Evolutionary conservation across 2,888 invertebrate species (phyloP).

Genomic region (Sclerodermus sp.): DNA sequence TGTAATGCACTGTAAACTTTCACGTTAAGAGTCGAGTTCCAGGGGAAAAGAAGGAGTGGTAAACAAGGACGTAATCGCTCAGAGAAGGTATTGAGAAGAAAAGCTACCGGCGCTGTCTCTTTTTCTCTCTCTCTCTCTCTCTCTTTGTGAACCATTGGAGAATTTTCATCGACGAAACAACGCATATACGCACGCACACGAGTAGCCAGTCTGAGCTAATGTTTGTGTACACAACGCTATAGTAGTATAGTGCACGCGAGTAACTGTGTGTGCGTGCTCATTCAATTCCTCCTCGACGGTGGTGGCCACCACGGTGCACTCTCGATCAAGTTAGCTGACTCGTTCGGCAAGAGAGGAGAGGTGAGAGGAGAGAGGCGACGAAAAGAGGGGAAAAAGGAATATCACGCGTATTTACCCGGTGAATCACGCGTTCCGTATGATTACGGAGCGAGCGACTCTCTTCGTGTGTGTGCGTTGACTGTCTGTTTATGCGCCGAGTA

Average conservation of each 20-base stretch:
- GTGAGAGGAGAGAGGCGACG: slow-evolving; percentile 3
- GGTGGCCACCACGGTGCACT: slow-evolving; percentile 1
- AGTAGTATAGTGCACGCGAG: background rate
- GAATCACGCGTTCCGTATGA: slow-evolving; percentile 43
- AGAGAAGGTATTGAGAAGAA: too few relatives aligned
- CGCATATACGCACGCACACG: too few relatives aligned
- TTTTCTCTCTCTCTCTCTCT: too few relatives aligned
- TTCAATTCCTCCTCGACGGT: slow-evolving; percentile 24
- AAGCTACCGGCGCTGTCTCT: too few relatives aligned
- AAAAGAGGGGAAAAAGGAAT: slow-evolving; percentile 13
- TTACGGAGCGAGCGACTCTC: slow-evolving; percentile 21
- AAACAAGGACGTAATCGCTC: too few relatives aligned
- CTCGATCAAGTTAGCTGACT: slow-evolving; percentile 1
- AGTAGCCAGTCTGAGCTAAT: too few relatives aligned
- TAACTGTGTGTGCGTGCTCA: slow-evolving; percentile 21
- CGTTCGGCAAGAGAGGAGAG: slow-evolving; percentile 3
- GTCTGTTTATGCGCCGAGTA: background rate
- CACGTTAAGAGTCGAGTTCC: too few relatives aligned
- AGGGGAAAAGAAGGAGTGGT: too few relatives aligned
- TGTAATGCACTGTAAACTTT: too few relatives aligned
- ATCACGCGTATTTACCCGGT: slow-evolving; percentile 37
- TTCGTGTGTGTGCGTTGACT: background rate
- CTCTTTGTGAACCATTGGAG: too few relatives aligned
- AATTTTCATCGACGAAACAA: too few relatives aligned
- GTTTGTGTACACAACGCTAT: too few relatives aligned